Evolutionary conservation across 2,113 vertebrate genomes (phyloP).

Genomic region (Mystacornis crossleyi): DNA sequence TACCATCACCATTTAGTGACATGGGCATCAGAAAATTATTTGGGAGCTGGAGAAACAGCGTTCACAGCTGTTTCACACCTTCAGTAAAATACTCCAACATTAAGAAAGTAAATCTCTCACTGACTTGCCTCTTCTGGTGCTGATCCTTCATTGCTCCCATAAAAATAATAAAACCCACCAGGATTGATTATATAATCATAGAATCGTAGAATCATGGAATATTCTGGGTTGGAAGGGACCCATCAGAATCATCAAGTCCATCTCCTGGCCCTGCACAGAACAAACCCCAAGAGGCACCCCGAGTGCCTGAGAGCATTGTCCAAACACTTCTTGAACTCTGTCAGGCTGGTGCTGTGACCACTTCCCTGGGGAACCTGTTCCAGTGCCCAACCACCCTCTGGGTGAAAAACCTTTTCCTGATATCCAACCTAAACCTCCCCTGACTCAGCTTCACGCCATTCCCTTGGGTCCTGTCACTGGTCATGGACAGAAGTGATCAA

Average conservation of each 20-base stretch:
- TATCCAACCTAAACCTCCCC: not conserved
- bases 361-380: not conserved
- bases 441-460: not conserved
- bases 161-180: not conserved
- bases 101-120: not conserved
- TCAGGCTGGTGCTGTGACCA: not conserved
- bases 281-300: not conserved
- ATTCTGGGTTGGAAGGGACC: not conserved
- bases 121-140: not conserved
- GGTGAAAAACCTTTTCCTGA: accelerated
- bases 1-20: not conserved
- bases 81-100: not conserved
- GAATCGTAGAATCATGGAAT: not conserved
- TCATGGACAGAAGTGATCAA: not conserved
- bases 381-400: not conserved
- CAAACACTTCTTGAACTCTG: not conserved
- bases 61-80: not conserved
- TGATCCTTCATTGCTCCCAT: not conserved
- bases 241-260: not conserved
- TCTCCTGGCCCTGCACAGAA: not conserved
- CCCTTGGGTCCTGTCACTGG: not conserved
- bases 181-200: not conserved
- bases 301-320: not conserved
- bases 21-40: not conserved
- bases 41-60: not conserved